Evolutionary conservation across 2,113 vertebrate species (phyloP).

Genomic region (Dicentrarchus labrax): DNA sequence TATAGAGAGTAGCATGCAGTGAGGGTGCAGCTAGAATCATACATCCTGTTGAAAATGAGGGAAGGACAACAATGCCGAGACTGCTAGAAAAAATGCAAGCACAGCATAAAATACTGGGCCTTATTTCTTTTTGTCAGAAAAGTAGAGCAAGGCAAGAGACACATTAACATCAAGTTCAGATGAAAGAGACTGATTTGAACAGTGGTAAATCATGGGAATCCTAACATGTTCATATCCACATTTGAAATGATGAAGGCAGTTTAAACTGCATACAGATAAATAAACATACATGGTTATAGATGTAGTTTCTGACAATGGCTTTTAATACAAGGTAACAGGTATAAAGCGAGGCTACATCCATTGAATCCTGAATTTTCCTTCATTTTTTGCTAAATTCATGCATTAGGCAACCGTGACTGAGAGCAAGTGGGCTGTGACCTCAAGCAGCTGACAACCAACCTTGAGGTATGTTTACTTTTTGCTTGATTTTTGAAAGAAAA

Average conservation of each 20-base stretch:
- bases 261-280: background rate
- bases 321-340: background rate
- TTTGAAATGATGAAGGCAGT: background rate
- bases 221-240: background rate
- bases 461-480: too few relatives aligned
- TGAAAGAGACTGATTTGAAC: background rate
- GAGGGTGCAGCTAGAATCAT: background rate
- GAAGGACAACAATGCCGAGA: background rate
- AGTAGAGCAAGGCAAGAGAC: background rate
- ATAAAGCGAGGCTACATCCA: background rate
- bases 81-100: background rate
- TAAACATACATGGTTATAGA: background rate
- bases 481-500: too few relatives aligned
- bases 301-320: background rate
- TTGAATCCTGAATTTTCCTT: background rate
- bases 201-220: too few relatives aligned
- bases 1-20: conserved; percentile 8
- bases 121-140: background rate
- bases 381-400: background rate
- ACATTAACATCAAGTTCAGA: background rate
- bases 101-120: background rate
- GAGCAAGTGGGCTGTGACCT: too few relatives aligned
- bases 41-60: background rate
- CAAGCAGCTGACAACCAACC: too few relatives aligned
- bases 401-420: too few relatives aligned